Evolutionary conservation across 2,113 vertebrate genomes (phyloP), one percentile per base, ranked within the genome.

Genomic region (Cardinalis cardinalis): DNA sequence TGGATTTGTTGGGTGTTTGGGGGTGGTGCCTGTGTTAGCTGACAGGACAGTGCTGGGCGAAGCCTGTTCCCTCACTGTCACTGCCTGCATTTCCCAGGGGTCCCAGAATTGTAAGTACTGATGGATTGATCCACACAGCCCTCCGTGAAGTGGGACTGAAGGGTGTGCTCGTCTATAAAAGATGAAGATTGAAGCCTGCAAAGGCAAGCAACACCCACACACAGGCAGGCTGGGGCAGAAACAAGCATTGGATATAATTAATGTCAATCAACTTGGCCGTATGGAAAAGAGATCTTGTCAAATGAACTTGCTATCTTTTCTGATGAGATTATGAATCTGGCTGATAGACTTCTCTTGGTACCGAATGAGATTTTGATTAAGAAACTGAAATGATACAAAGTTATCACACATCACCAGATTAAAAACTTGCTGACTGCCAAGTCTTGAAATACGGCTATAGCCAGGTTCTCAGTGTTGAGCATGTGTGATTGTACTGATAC

Each of bases 231-330:
- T 82, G 81, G 91, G 87, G 63, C 71, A 89, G 70, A 76, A 92
- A 31, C 65, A 79, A 82, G 61, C 56, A 58, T 13, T 87, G 91
- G 71, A 69, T 92, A 10, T 93, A 73, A 84, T 94, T 84, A 73
- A 65, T 82, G 84, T 92, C 81, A 89, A 46, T 93, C 93, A 92
- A 15, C 84, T 41, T 79, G 84, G 84, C 89, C 10, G 26, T 93
- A 89, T 65, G 74, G 91, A 93, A 88, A 90, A 72, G 36, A 68
- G 78, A 69, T 93, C 53, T 84, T 92, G 81, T 95, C 81, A 79
- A 87, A 82, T 90, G 81, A 92, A 91, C 91, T 90, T 82, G 84
- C 29, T 94, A 53, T 36, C 65, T 84, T 93, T 61, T 93, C 52
- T 65, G 18, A 58, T 68, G 87, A 82, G 77, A 75, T 72, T 32